phyloP scores from a whole-genome alignment of 2,888 invertebrate genomes.

The Morpho helenor region DNA sequence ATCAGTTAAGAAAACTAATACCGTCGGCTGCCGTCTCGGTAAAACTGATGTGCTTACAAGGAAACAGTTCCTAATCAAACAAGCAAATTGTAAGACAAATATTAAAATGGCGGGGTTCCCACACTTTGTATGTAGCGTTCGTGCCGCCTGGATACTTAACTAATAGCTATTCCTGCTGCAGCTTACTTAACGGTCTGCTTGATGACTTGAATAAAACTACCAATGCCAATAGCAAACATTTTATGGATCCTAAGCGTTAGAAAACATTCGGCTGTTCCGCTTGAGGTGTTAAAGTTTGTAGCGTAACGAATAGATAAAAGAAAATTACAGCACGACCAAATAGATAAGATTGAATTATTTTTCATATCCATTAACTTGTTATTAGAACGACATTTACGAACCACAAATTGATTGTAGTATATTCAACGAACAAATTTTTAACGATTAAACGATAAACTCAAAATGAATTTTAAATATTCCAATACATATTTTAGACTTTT shows the following conservation, averaged over 20 bases:
- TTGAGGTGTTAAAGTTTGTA: background rate
- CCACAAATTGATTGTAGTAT: too few relatives aligned
- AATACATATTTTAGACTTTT: too few relatives aligned
- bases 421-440: too few relatives aligned
- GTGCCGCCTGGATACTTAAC: constrained; percentile 37
- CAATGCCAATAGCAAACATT: constrained; percentile 50
- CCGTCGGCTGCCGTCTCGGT: constrained; percentile 31
- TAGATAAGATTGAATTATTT: too few relatives aligned
- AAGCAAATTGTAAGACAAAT: constrained; percentile 71
- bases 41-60: constrained; percentile 50
- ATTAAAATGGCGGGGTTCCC: constrained; percentile 54
- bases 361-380: too few relatives aligned
- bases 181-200: constrained; percentile 67
- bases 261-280: constrained; percentile 30
- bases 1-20: constrained; percentile 30
- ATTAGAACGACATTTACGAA: too few relatives aligned
- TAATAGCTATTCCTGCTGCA: constrained; percentile 37
- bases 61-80: constrained; percentile 68
- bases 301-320: too few relatives aligned
- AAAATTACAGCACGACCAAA: too few relatives aligned
- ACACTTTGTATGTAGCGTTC: constrained; percentile 51
- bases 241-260: constrained; percentile 46
- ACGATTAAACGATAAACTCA: too few relatives aligned
- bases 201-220: constrained; percentile 63
- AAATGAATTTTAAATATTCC: too few relatives aligned